phyloP scores from a whole-genome alignment of 2,113 vertebrate genomes.

The Forbesichthys papilliferus region DNA sequence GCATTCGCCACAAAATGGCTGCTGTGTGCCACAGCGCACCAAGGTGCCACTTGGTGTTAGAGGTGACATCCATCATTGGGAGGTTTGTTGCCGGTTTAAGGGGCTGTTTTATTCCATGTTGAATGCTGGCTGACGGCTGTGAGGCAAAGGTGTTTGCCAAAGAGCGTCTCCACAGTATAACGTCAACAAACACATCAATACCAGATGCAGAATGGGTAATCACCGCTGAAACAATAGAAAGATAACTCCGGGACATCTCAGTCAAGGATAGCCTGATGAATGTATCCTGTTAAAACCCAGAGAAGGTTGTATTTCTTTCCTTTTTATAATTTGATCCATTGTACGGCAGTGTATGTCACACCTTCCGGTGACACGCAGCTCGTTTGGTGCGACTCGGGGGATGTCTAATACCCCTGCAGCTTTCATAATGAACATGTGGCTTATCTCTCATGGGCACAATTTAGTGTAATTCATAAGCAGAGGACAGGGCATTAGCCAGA shows the following conservation, averaged over 20 bases:
- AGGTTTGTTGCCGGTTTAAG: conserved; percentile 18
- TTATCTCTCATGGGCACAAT: conserved; percentile 76
- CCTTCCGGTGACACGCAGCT: conserved; percentile 69
- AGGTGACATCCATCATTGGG: conserved; percentile 29
- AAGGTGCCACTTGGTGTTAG: conserved; percentile 4
- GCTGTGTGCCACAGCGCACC: conserved; percentile 25
- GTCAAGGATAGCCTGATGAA: conserved; percentile 65
- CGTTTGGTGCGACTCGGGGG: conserved; percentile 71
- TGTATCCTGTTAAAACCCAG: conserved; percentile 56
- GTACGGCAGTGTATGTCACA: conserved; percentile 67
- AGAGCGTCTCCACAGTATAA: conserved; percentile 1
- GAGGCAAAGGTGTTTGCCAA: conserved; percentile 16
- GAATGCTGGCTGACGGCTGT: conserved; percentile 6
- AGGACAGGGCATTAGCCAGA: conserved; percentile 77
- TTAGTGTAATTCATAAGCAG: conserved; percentile 77
- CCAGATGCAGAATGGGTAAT: conserved; percentile 19
- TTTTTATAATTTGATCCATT: conserved; percentile 17
- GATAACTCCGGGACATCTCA: conserved; percentile 40
- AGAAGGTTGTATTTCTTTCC: conserved; percentile 42
- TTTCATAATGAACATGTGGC: conserved; percentile 80
- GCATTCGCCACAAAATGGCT: conserved; percentile 60
- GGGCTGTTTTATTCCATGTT: not conserved
- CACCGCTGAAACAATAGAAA: conserved; percentile 50
- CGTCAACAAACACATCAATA: not conserved
- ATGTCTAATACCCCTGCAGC: conserved; percentile 77